Evolutionary conservation across 1,140 invertebrate species (phyloP).

Genomic region (Drosophila obscura): DNA sequence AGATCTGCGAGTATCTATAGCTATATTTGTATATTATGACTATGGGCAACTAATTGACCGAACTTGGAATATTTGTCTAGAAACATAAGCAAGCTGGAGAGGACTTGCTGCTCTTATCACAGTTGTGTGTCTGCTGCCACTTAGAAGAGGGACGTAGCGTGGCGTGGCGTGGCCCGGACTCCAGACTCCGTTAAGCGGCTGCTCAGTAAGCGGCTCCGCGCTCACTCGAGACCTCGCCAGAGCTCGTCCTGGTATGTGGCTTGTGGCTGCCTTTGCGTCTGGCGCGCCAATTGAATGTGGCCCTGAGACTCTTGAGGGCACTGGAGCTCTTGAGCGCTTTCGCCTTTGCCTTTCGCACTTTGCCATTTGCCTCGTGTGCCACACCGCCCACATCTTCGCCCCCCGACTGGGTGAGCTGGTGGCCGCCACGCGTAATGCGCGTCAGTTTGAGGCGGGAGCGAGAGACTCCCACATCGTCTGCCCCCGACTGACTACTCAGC

Average conservation of each 20-base stretch:
- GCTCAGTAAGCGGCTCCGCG: conserved; percentile 42
- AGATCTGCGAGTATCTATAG: conserved; percentile 2
- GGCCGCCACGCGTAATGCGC: conserved; percentile 59
- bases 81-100: conserved; percentile 45
- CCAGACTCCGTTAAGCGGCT: conserved; percentile 6
- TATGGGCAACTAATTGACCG: conserved; percentile 34
- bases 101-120: conserved; percentile 69
- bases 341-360: conserved; percentile 67
- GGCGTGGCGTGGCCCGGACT: conserved; percentile 4
- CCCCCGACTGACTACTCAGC: conserved; percentile 51
- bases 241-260: conserved; percentile 16
- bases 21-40: conserved; percentile 6
- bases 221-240: conserved; percentile 27
- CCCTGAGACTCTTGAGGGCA: conserved; percentile 58
- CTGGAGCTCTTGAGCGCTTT: conserved; percentile 59
- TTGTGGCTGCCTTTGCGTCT: conserved; percentile 56
- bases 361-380: conserved; percentile 48
- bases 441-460: conserved; percentile 75
- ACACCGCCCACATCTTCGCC: conserved; percentile 3
- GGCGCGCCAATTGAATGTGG: conserved; percentile 76
- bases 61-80: conserved; percentile 54
- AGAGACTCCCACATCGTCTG: conserved; percentile 18
- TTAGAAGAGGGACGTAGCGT: conserved; percentile 27
- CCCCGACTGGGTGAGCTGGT: conserved; percentile 8
- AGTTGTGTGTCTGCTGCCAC: conserved; percentile 60